Percentiles rank a stretch among this genome's conserved stretches.
Evolutionary conservation across 2,797 vertebrate species (phyloP).

Genomic region (Cetoscarus ocellatus): DNA sequence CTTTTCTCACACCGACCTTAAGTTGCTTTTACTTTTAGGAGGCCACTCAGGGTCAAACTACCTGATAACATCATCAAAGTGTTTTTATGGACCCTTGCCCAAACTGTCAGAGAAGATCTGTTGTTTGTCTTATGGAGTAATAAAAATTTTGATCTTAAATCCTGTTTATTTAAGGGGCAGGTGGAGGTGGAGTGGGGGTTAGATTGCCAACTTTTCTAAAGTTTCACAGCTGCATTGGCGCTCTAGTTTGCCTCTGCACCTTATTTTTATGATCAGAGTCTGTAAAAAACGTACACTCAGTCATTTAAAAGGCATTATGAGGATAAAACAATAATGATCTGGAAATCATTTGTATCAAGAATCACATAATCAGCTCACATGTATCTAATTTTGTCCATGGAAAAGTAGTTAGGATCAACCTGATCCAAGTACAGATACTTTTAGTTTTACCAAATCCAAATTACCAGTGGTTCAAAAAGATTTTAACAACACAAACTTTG

Average conservation of each 20-base stretch:
- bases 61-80: neutral
- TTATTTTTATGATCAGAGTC: neutral
- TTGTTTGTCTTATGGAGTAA: neutral
- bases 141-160: neutral
- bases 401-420: too few relatives aligned
- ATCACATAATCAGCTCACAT: too few relatives aligned
- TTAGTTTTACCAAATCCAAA: too few relatives aligned
- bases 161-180: neutral
- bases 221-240: neutral
- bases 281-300: neutral
- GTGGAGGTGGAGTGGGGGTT: neutral
- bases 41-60: neutral
- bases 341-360: too few relatives aligned
- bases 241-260: neutral
- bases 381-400: too few relatives aligned
- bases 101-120: neutral
- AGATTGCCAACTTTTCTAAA: neutral
- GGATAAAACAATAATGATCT: too few relatives aligned
- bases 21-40: neutral
- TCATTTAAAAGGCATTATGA: too few relatives aligned
- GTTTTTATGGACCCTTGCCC: neutral
- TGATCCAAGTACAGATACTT: too few relatives aligned
- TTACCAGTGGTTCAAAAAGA: too few relatives aligned
- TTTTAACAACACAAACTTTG: too few relatives aligned
- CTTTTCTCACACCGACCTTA: neutral